These are phyloP conservation scores for Macquaria ambigua DNA, from an alignment of 2,113 vertebrate genomes.

Conservation along the genomic window DNA sequence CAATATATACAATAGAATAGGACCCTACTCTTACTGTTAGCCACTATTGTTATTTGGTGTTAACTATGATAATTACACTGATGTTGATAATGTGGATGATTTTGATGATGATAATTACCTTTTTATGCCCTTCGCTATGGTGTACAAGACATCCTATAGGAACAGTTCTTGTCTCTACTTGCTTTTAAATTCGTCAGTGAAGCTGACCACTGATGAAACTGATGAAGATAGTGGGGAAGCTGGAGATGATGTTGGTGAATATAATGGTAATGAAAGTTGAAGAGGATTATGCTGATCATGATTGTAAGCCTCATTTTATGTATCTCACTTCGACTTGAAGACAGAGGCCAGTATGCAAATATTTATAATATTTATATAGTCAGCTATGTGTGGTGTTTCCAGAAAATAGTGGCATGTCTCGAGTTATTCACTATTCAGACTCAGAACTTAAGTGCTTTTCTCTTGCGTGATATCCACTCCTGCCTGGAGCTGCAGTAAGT, in stretches of 20 bases:
- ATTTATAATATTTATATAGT: too few species aligned
- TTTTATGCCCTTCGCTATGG: neutral
- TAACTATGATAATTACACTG: neutral
- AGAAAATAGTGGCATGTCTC: neutral
- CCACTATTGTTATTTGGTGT: neutral
- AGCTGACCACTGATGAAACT: neutral
- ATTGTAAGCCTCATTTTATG: neutral
- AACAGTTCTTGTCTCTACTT: neutral
- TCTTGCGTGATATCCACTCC: conserved; percentile 31
- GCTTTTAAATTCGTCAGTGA: neutral
- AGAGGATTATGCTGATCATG: neutral
- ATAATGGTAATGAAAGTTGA: neutral
- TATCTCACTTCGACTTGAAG: neutral
- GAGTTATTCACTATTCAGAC: conserved; percentile 15
- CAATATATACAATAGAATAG: neutral
- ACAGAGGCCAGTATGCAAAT: neutral
- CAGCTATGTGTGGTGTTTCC: neutral
- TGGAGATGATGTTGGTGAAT: neutral
- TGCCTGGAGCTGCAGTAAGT: conserved; percentile 38
- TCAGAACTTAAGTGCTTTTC: conserved; percentile 37
- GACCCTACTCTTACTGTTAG: neutral
- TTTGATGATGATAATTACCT: neutral
- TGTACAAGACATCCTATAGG: neutral
- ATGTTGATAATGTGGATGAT: neutral
- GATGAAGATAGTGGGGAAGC: neutral